Base-by-base conservation (phyloP, 2,113 vertebrate genomes). In the Microcebus griseorufus region DNA sequence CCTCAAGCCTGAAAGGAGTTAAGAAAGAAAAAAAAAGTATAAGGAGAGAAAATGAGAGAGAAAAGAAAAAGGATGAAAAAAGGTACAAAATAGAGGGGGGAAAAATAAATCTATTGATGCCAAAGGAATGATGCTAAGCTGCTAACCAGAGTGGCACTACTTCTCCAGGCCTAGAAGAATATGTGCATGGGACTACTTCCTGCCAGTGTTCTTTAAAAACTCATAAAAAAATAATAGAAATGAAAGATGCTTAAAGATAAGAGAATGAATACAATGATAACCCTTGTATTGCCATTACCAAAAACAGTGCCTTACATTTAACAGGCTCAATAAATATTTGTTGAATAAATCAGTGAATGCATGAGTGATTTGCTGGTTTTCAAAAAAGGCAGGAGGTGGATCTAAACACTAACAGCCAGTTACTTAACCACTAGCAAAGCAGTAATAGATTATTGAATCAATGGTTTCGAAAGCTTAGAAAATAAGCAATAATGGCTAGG, bases 391-490 rank as follows among this genome's bases (percentile, higher is more conserved):
- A 79, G 32, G 37, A 58, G 14, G 29, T 12, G 89, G 64, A 60
- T 42, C 29, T 90, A 84, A 25, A 94, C 34, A 42, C 13, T 84
- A 55, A 14, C 65, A 4, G 0, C 7, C 69, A 80, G n/a, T 82
- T 82, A 75, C 64, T 84, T n/a, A 55, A 65, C 18, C 27, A 88
- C 37, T 73, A 92, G 10, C 39, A 90, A 97, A 81, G 11, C 32
- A 85, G 55, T 51, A 32, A 65, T 48, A 45, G 4, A n/a, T 65
- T 79, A 51, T 42, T 76, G 95, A 88, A 51, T 67, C 4, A 67
- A 18, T 81, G 5, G 37, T 37, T 97, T 93, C 75, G 58, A 91
- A 95, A 94, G 42, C 29, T 23, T 91, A 92, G 53, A 76, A 91
- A 92, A 91, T 58, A 58, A 85, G 8, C 27, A 76, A 81, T 39